Evolutionary conservation across 2,888 invertebrate species (phyloP), one percentile per base, ranked within the genome.

Genomic region (Rutpela maculata): DNA sequence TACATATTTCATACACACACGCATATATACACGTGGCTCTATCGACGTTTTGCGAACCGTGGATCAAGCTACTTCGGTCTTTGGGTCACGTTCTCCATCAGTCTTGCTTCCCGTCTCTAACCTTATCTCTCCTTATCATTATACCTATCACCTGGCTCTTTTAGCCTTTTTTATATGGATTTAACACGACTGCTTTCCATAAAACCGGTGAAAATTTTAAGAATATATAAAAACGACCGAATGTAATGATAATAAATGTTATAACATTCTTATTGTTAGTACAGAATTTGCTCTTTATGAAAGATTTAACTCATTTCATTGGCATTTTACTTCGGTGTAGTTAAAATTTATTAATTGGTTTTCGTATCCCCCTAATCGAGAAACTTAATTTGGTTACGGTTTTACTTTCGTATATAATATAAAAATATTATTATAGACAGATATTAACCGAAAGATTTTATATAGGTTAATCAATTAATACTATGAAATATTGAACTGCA

Each of bases 81-180:
- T 68, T 68, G 55, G 74, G 74, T 75, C 74, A 75, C 74, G 74
- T 75, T 75, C 74, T 60, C 74, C 68, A 75, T 75, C 74, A 75
- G 74, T 75, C 74, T 75, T 68, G n/a, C 60, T 68, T 75, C 74
- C 68, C 68, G 60, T 68, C 74, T 75, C 66, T 26, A 22, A 57
- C 59, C 60, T 75, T 75, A 75, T 75, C 74, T 75, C 56, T 68
- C 68, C 74, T 69, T 75, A 75, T 75, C 74, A 69, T 75, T 75
- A 75, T 75, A 56, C 74, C 74, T 68, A 75, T 75, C 74, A 67
- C 74, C 67, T 75, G 74, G 62, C 62, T 66, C 38, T 22, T 75
- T 68, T 57, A 66, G 65, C 74, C 66, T 56, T 35, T 59, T 66
- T 74, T 74, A 74, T 74, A 74, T 59, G 74, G 56, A 65, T 74